Base-by-base conservation (phyloP, 2,113 vertebrate species). In the Nothobranchius furzeri region DNA sequence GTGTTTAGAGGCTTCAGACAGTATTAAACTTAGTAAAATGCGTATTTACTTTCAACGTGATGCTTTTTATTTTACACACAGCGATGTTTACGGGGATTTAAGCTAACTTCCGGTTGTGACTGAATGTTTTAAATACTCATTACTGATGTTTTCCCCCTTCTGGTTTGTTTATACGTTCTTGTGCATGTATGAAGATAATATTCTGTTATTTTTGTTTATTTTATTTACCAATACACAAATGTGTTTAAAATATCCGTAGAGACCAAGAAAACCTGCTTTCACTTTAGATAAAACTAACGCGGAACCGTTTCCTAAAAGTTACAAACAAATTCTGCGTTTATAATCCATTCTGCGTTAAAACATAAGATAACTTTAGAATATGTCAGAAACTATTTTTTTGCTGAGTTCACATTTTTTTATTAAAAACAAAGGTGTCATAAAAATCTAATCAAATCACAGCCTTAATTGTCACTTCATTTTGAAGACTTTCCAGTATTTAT, bases 81-180 rank as follows among this genome's bases (percentile, higher is more conserved):
- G 37, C 37, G 3, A 45, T 48, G 7, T 12, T 12, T 53, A 10
- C 43, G 66, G 52, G 49, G 24, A 43, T 7, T 55, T 43, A 25
- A 51, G 67, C 62, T 67, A 42, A 75, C 52, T 57, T 62, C 46
- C 24, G 36, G 43, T 55, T 37, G 37, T 45, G 46, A 7, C 6
- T 20, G 48, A 43, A 37, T 6, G 13, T 51, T 24, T 51, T 14
- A 36, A 20, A 30, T 30, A 30, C 30, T 30, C 4, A 30, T 30
- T 36, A 3, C 9, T 4, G 43, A 3, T 59, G 12, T 43, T 35
- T 45, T 68, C 4, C 30, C 2, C 30, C 30, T 40, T 40, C 37
- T 40, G 37, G 37, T 40, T 40, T 40, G 37, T 40, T 40, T 40
- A 9, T 40, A 8, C 6, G 37, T 40, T 40, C 7, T 8, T 1